These are phyloP conservation scores for Bubalus kerabau DNA, from an alignment of 2,113 vertebrate genomes.

Conservation along the genomic window DNA sequence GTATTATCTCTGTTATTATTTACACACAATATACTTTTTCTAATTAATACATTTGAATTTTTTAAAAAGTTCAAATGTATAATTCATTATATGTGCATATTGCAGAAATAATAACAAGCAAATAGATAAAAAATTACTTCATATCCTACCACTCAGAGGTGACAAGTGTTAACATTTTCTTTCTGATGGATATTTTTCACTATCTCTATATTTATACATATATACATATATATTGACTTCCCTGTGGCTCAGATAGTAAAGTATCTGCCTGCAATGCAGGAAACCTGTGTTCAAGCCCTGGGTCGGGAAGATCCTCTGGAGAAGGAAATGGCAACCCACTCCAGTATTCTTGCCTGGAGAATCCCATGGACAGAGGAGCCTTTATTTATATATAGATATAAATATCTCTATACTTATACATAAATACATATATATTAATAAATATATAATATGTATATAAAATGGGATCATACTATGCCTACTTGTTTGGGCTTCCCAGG, in stretches of 20 bases:
- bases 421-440: neutral
- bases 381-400: neutral
- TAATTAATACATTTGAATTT: neutral
- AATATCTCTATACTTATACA: neutral
- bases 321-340: neutral
- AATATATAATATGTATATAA: neutral
- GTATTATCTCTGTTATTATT: neutral
- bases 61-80: neutral
- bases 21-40: neutral
- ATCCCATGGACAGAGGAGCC: neutral
- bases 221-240: neutral
- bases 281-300: neutral
- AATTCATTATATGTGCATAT: neutral
- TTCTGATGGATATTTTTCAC: neutral
- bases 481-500: neutral
- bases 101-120: neutral
- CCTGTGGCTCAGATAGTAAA: neutral
- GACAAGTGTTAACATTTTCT: neutral
- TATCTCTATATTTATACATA: neutral
- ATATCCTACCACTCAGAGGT: neutral
- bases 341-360: neutral
- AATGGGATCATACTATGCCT: neutral
- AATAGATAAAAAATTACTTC: neutral
- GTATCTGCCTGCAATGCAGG: neutral
- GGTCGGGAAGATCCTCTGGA: neutral